These are phyloP conservation scores for Entelurus aequoreus DNA, from an alignment of 2,113 vertebrate genomes.

Conservation along the genomic window DNA sequence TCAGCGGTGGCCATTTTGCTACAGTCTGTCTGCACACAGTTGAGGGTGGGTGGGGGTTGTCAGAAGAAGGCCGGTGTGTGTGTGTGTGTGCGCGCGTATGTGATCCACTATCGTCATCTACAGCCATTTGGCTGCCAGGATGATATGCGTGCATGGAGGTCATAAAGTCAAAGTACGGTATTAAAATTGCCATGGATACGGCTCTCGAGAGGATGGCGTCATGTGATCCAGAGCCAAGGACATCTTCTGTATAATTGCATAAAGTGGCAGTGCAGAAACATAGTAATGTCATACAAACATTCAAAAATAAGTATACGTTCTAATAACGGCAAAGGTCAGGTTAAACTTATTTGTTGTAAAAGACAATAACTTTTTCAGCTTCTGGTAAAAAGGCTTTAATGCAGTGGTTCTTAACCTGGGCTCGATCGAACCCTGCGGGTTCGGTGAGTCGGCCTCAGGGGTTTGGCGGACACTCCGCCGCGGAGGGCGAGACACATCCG, in stretches of 20 bases:
- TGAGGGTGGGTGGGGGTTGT: conserved; percentile 18
- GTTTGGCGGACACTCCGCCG: too few relatives aligned
- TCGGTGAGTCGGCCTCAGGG: too few relatives aligned
- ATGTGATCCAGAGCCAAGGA: conserved; percentile 7
- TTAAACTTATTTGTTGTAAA: too few relatives aligned
- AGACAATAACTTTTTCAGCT: too few relatives aligned
- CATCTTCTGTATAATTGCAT: conserved; percentile 1
- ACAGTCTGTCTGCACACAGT: conserved; percentile 56
- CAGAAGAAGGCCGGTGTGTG: conserved; percentile 7
- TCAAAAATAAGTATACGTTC: too few relatives aligned
- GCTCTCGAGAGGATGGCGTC: neutral
- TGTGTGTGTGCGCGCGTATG: neutral
- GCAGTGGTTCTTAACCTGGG: too few relatives aligned
- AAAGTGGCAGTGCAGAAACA: conserved; percentile 6
- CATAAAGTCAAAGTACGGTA: neutral
- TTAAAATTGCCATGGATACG: conserved; percentile 11
- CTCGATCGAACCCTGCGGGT: too few relatives aligned
- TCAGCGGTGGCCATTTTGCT: conserved; percentile 66
- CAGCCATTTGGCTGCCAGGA: neutral
- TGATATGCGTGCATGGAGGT: neutral
- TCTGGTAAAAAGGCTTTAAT: too few relatives aligned
- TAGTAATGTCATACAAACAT: neutral
- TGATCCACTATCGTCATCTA: neutral
- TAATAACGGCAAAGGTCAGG: too few relatives aligned
- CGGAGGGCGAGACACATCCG: too few relatives aligned